These are phyloP conservation scores for Saccostrea echinata DNA, from an alignment of 1,140 invertebrate genomes.

Conservation along the genomic window DNA sequence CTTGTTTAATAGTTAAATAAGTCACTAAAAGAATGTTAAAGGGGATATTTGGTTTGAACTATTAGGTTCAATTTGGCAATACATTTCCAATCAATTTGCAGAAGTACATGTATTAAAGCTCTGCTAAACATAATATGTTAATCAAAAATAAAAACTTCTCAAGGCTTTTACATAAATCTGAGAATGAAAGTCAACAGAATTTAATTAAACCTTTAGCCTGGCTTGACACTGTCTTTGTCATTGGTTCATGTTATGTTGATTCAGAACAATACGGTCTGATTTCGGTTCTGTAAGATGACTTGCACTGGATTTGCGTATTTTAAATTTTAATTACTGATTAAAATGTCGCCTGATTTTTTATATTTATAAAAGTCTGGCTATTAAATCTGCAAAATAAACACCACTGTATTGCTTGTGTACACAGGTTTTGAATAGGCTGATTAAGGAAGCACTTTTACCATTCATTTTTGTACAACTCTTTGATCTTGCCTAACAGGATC, in stretches of 20 bases:
- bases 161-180: not conserved
- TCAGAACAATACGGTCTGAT: not conserved
- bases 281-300: conserved; percentile 15
- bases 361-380: conserved; percentile 10
- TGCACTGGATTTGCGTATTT: conserved; percentile 28
- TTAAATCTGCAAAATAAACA: conserved; percentile 19
- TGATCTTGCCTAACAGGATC: not conserved
- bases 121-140: not conserved
- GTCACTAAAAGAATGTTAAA: not conserved
- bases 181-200: conserved; percentile 32
- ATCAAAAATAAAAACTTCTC: conserved; percentile 10
- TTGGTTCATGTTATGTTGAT: not conserved
- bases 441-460: conserved; percentile 32
- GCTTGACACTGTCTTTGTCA: not conserved
- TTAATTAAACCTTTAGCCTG: conserved; percentile 19
- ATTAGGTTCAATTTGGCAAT: not conserved
- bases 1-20: not conserved
- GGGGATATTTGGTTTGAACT: not conserved
- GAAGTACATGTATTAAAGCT: not conserved
- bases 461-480: conserved; percentile 12
- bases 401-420: not conserved
- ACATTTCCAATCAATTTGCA: not conserved
- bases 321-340: conserved; percentile 37
- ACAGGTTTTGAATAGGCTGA: not conserved
- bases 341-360: conserved; percentile 23